Conservation (phyloP, 2,113 vertebrate genomes). For the Phylloscopus whistleri region DNA sequence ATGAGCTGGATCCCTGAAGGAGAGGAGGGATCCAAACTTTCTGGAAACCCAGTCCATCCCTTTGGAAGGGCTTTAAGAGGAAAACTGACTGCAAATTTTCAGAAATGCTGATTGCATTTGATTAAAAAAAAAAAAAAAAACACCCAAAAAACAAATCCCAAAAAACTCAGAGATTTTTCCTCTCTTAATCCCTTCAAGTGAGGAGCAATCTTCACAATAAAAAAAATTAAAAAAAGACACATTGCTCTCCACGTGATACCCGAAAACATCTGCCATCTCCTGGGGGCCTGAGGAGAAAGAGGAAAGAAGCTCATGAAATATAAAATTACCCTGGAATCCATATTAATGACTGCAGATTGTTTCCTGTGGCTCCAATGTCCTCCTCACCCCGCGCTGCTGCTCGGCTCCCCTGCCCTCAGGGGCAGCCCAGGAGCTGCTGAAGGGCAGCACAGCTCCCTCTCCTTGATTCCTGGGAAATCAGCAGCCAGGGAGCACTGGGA, state of each 20-base stretch:
- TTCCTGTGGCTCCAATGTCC: neutral
- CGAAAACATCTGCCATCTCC: slow-evolving; percentile 48
- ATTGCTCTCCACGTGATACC: slow-evolving; percentile 14
- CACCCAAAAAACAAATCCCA: neutral
- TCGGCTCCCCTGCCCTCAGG: neutral
- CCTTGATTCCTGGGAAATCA: neutral
- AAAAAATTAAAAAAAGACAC: neutral
- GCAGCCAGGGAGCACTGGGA: neutral
- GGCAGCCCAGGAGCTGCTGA: neutral
- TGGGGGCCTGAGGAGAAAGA: neutral
- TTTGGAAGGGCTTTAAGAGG: neutral
- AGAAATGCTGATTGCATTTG: neutral
- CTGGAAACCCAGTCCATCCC: neutral
- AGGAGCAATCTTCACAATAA: neutral
- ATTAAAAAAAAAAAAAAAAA: neutral
- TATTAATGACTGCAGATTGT: neutral
- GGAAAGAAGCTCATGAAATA: slow-evolving; percentile 49
- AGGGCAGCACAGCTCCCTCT: neutral
- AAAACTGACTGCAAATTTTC: neutral
- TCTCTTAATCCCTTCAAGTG: slow-evolving; percentile 7
- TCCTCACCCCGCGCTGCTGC: neutral
- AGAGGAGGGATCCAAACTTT: neutral
- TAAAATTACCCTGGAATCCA: slow-evolving; percentile 29
- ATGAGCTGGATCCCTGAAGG: neutral
- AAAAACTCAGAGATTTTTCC: neutral